Percentiles rank a stretch among this genome's conserved stretches.
Evolutionary conservation across 2,113 vertebrate species (phyloP).

Genomic region (Megatriorchis doriae): DNA sequence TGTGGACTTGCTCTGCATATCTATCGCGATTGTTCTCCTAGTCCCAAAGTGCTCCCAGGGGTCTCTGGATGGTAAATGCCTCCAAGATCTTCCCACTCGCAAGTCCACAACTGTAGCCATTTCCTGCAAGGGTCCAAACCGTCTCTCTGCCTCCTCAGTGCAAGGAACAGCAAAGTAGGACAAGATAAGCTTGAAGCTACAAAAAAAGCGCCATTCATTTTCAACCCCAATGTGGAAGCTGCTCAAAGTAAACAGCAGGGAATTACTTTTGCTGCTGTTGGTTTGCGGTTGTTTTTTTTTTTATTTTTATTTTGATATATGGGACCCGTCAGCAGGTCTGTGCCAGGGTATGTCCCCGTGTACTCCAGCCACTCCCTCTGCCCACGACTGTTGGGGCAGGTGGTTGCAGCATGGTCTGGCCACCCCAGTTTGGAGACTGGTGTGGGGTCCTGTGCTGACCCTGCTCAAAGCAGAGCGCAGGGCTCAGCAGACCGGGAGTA

Average conservation of each 20-base stretch:
- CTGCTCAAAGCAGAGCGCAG: fast-evolving
- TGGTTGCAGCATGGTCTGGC: background rate
- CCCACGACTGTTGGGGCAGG: fast-evolving
- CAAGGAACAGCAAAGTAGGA: background rate
- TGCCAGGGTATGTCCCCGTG: fast-evolving
- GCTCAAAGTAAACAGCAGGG: background rate
- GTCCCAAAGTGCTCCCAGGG: background rate
- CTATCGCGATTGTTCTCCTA: background rate
- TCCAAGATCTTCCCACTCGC: background rate
- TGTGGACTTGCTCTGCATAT: background rate
- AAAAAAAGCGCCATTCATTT: background rate
- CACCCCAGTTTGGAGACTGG: background rate
- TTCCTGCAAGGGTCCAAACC: background rate
- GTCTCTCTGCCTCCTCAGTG: background rate
- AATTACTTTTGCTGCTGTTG: background rate
- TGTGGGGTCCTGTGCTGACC: background rate
- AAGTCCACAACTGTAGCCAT: background rate
- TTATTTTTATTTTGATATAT: background rate
- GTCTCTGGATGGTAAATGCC: background rate
- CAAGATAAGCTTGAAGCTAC: background rate
- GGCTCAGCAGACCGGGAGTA: background rate
- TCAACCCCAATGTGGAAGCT: background rate
- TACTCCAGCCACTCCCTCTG: background rate
- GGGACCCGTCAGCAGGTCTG: no score
- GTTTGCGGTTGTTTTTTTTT: fast-evolving